phyloP scores from a whole-genome alignment of 2,113 vertebrate genomes.

The Eurystomus gularis region DNA sequence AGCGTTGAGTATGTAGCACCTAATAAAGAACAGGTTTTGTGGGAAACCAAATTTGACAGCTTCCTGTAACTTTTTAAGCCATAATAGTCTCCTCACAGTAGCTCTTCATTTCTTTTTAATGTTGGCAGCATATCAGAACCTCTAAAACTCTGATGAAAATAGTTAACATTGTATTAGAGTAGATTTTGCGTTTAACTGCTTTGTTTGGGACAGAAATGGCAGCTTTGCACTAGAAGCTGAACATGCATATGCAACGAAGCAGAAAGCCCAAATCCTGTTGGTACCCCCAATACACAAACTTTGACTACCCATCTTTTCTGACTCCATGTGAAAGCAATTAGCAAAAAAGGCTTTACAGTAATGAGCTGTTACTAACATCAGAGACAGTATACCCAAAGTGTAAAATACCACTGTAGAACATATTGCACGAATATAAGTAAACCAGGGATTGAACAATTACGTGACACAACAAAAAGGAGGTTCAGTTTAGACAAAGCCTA shows the following conservation, averaged over 20 bases:
- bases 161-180: not conserved
- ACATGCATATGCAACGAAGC: not conserved
- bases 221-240: not conserved
- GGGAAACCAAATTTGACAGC: not conserved
- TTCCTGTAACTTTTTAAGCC: not conserved
- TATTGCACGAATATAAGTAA: conserved; percentile 38
- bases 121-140: not conserved
- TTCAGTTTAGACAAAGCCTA: conserved; percentile 49
- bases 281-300: not conserved
- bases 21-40: not conserved
- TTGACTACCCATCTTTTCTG: not conserved
- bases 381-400: not conserved
- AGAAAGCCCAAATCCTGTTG: not conserved
- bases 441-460: not conserved
- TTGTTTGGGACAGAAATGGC: not conserved
- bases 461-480: conserved; percentile 26
- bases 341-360: not conserved
- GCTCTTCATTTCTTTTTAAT: not conserved
- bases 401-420: not conserved
- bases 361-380: not conserved
- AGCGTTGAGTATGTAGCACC: not conserved
- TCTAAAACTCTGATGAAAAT: not conserved
- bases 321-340: not conserved
- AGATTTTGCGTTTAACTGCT: not conserved
- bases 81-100: not conserved